phyloP scores from a whole-genome alignment of 2,888 invertebrate species.

The Plutella xylostella region DNA sequence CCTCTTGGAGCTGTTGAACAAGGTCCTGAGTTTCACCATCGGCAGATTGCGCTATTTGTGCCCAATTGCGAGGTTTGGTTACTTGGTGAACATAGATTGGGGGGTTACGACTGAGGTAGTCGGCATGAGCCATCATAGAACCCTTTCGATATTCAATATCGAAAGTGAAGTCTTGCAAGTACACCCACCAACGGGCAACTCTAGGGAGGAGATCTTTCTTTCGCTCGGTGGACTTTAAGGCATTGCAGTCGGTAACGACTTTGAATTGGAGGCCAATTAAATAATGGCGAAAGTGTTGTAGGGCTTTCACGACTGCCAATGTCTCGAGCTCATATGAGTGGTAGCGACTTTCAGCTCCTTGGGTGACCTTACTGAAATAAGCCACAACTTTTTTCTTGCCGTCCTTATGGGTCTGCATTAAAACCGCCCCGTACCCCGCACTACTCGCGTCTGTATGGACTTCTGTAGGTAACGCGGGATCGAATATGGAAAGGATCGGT shows the following conservation, averaged over 20 bases:
- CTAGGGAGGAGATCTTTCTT: slow-evolving; percentile 26
- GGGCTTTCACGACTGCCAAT: slow-evolving; percentile 10
- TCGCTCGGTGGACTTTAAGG: slow-evolving; percentile 22
- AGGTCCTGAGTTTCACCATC: slow-evolving; percentile 7
- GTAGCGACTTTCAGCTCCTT: slow-evolving; percentile 4
- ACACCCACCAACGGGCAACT: slow-evolving; percentile 28
- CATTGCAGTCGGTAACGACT: slow-evolving; percentile 28
- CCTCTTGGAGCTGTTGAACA: slow-evolving; percentile 4
- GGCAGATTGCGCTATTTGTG: slow-evolving; percentile 8
- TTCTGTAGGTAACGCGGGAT: slow-evolving; percentile 17
- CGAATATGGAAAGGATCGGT: slow-evolving; percentile 17
- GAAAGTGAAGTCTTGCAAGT: slow-evolving; percentile 21
- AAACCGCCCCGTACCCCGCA: slow-evolving; percentile 18
- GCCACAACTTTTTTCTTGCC: slow-evolving; percentile 4
- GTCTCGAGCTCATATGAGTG: slow-evolving; percentile 12
- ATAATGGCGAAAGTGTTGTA: slow-evolving; percentile 14
- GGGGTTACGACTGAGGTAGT: slow-evolving; percentile 24
- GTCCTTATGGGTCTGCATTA: slow-evolving; percentile 16
- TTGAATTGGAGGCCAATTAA: slow-evolving; percentile 16
- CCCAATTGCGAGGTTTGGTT: slow-evolving; percentile 5
- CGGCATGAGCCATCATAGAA: slow-evolving; percentile 22
- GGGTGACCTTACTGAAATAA: slow-evolving; percentile 9
- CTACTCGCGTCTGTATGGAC: slow-evolving; percentile 22
- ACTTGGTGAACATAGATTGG: slow-evolving; percentile 5
- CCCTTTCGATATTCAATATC: slow-evolving; percentile 18